Percentiles rank a stretch among this genome's conserved stretches.
Evolutionary conservation across 2,113 vertebrate species (phyloP).

Genomic region (Notarius quadriscutis): DNA sequence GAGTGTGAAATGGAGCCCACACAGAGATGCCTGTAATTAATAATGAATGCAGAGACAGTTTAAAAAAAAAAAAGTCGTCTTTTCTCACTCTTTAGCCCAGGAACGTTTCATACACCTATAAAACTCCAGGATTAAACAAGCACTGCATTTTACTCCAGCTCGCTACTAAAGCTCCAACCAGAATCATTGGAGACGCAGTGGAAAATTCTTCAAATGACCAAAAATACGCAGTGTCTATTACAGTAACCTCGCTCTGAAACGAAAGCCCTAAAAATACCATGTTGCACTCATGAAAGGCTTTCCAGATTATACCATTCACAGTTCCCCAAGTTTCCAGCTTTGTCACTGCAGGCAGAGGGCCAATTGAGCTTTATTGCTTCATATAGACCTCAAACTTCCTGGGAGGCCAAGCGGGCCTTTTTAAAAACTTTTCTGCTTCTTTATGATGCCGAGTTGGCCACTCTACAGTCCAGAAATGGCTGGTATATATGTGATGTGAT

Average conservation of each 20-base stretch:
- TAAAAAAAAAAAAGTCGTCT: slow-evolving; percentile 17
- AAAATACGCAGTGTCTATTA: slow-evolving; percentile 30
- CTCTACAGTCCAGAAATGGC: slow-evolving; percentile 7
- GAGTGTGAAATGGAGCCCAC: slow-evolving; percentile 41
- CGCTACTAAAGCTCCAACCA: slow-evolving; percentile 12
- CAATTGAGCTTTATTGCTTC: slow-evolving; percentile 58
- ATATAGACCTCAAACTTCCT: slow-evolving; percentile 18
- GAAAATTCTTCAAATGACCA: slow-evolving; percentile 43
- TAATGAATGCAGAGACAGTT: slow-evolving; percentile 33
- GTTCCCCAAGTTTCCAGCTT: slow-evolving; percentile 51
- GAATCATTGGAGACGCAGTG: slow-evolving; percentile 6
- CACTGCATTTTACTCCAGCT: slow-evolving; percentile 18
- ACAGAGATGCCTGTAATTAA: slow-evolving; percentile 39
- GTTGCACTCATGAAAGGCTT: slow-evolving; percentile 35
- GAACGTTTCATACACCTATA: slow-evolving; percentile 23
- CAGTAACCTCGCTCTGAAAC: slow-evolving; percentile 37
- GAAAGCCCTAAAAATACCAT: slow-evolving; percentile 37
- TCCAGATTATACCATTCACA: slow-evolving; percentile 27
- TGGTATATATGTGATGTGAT: neutral
- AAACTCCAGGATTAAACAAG: slow-evolving; percentile 42
- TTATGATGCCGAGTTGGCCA: slow-evolving; percentile 12
- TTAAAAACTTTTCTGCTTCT: slow-evolving; percentile 2
- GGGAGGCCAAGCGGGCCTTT: slow-evolving; percentile 27
- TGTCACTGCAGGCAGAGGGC: slow-evolving; percentile 57
- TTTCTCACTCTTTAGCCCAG: neutral